Evolutionary conservation across 2,888 invertebrate species (phyloP).

Genomic region (Acanthosoma haemorrhoidale): DNA sequence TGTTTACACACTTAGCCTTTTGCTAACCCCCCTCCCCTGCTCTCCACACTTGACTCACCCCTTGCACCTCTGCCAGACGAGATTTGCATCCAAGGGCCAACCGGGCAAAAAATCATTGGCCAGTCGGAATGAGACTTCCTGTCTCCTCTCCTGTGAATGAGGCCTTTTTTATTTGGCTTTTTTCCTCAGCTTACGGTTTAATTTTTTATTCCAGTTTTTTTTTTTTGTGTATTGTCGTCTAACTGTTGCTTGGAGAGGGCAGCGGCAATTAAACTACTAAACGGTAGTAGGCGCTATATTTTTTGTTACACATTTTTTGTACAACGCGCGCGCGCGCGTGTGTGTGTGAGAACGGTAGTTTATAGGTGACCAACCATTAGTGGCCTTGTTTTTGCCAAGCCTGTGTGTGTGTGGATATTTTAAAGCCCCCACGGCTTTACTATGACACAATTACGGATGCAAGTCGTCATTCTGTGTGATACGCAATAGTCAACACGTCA

Average conservation of each 20-base stretch:
- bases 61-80: background rate
- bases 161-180: slow-evolving; percentile 18
- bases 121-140: slow-evolving; percentile 8
- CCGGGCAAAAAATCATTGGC: slow-evolving; percentile 12
- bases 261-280: background rate
- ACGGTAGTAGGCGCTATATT: no score
- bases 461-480: no score
- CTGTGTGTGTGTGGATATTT: no score
- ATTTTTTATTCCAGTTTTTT: background rate
- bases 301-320: no score
- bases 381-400: no score
- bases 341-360: no score
- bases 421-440: no score
- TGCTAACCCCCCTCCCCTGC: background rate
- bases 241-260: background rate
- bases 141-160: slow-evolving; percentile 14
- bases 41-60: background rate
- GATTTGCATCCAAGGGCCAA: slow-evolving; percentile 14
- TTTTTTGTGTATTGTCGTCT: background rate
- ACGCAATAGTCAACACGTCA: no score
- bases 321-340: no score
- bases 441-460: no score
- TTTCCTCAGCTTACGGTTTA: background rate
- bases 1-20: background rate
- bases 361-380: no score